Base-by-base conservation (phyloP, 2,797 vertebrate species). In the Gobionotothen gibberifrons region DNA sequence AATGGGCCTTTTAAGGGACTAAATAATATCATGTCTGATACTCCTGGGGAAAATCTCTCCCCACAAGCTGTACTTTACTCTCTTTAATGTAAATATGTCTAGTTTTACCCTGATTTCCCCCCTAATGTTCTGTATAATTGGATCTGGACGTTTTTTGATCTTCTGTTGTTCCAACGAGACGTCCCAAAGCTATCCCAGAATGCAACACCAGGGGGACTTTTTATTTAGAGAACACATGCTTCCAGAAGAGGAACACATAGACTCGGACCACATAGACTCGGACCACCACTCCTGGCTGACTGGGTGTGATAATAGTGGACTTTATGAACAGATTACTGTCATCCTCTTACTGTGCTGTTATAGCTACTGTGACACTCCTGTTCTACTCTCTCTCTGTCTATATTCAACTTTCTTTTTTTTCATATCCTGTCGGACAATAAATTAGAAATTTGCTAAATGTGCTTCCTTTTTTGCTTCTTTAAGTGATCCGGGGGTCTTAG, bases 391-490 rank as follows among this genome's bases (percentile, higher is more conserved):
- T 89, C 22, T 89, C 75, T 83, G 48, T 89, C 74, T 75, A 77
- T 83, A 77, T 85, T 82, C 78, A 67, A 26, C 26, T 26, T 26
- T 80, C 69, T 91, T 16, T 93, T 93, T 62, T 94, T 94, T 85
- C 91, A 88, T 92, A 93, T 85, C 81, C 79, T 85, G 65, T 85
- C 82, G 84, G 70, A 85, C 83, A 95, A 94, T 93, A 94, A 95
- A 95, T 73, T 3, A 76, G 68, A 83, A 47, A 81, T 93, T 91
- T 87, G 73, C 64, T 91, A 87, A 26, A 40, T 16, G 4, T 29
- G 69, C 21, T 65, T 69, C 17, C 61, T 68, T 51, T 26, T 39
- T 22, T 26, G 5, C 59, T 54, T 64, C 54, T 42, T 13, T 1
- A 12, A n/a, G 46, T 9, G 29, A 11, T 49, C 13, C 40, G 5